These are phyloP conservation scores for Caerostris extrusa DNA, from an alignment of 1,140 invertebrate species.

Conservation along the genomic window DNA sequence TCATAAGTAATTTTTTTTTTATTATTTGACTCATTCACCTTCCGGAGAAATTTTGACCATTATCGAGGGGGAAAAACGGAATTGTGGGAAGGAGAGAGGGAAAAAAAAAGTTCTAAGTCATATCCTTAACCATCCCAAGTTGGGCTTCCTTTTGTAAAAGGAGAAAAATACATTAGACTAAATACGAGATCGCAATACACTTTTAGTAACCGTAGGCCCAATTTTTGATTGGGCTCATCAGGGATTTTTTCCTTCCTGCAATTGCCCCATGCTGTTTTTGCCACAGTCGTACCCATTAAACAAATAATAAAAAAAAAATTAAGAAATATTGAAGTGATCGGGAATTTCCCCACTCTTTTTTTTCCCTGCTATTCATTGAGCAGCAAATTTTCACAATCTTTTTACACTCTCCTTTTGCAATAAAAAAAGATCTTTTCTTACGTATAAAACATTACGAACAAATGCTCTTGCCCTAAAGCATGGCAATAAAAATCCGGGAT, in stretches of 20 bases:
- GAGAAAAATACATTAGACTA: conserved; percentile 70
- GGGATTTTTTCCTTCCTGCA: conserved; percentile 56
- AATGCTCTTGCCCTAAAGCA: conserved; percentile 71
- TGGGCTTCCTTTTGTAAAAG: conserved; percentile 45
- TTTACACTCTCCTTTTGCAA: conserved; percentile 27
- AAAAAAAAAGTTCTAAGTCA: conserved; percentile 37
- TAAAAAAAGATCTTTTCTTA: conserved; percentile 62
- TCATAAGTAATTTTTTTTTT: not conserved
- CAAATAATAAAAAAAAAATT: conserved; percentile 35
- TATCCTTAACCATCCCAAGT: conserved; percentile 59
- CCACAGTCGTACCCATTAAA: conserved; percentile 67
- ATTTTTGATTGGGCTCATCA: conserved; percentile 75
- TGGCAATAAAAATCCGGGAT: conserved; percentile 72
- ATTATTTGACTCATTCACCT: conserved; percentile 13
- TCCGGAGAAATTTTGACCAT: conserved; percentile 44
- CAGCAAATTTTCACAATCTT: conserved; percentile 66
- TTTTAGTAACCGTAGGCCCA: conserved; percentile 47
- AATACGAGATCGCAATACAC: conserved; percentile 62
- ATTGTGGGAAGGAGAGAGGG: not conserved
- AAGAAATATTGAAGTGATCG: conserved; percentile 58
- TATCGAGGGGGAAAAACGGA: not conserved
- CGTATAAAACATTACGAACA: conserved; percentile 73
- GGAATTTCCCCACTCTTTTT: conserved; percentile 33
- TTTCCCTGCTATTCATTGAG: conserved; percentile 57
- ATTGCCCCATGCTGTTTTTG: conserved; percentile 57